Conservation (phyloP, 2,888 invertebrate species). For the Epinotia nisella region DNA sequence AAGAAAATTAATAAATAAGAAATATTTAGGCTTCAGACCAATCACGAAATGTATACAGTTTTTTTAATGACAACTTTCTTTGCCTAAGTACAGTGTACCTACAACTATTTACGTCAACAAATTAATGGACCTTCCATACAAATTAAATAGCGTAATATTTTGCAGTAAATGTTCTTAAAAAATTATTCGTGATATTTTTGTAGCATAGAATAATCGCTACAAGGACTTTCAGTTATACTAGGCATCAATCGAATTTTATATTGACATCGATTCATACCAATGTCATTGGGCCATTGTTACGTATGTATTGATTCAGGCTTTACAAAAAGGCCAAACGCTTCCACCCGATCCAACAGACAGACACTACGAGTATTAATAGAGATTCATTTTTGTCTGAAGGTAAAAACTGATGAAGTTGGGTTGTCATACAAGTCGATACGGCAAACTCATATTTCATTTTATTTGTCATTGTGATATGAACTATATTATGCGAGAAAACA, state of each 20-base stretch:
- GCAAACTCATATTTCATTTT: background rate
- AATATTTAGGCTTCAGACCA: too few relatives aligned
- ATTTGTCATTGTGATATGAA: background rate
- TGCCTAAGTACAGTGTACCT: background rate
- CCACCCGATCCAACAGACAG: slow-evolving; percentile 28
- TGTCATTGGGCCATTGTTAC: slow-evolving; percentile 31
- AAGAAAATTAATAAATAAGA: background rate
- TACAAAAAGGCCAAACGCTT: slow-evolving; percentile 32
- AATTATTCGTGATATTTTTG: background rate
- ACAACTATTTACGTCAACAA: too few relatives aligned
- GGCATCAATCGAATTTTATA: slow-evolving; percentile 31
- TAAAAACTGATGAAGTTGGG: slow-evolving; percentile 40
- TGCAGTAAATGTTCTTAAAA: too few relatives aligned
- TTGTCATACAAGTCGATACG: background rate
- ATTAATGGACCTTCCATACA: too few relatives aligned
- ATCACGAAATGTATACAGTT: background rate
- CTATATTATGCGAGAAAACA: background rate
- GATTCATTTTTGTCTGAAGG: slow-evolving; percentile 38
- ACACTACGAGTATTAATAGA: slow-evolving; percentile 35
- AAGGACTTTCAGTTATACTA: slow-evolving; percentile 17
- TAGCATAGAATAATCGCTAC: background rate
- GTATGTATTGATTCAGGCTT: slow-evolving; percentile 39
- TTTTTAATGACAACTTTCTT: background rate
- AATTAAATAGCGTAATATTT: too few relatives aligned
- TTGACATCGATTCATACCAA: slow-evolving; percentile 32